Conservation (phyloP, 2,888 invertebrate species). For the Drosophila nigritarsus region DNA sequence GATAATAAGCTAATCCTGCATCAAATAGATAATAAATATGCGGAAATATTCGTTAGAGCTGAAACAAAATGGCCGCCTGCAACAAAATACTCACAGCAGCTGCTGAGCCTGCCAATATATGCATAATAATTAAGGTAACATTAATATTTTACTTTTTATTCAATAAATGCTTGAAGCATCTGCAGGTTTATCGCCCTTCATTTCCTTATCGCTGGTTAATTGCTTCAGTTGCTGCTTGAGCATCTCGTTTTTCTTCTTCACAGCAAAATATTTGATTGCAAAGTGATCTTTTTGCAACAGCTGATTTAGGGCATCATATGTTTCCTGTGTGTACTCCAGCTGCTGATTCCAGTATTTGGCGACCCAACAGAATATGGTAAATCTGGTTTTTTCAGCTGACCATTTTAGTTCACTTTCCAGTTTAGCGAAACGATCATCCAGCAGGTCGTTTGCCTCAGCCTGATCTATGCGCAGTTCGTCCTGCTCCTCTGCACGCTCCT, state of each 20-base stretch:
- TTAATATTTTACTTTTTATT: neutral
- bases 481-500: neutral
- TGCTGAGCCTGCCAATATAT: neutral
- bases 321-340: neutral
- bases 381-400: neutral
- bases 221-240: neutral
- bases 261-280: neutral
- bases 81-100: neutral
- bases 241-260: neutral
- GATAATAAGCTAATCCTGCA: too few relatives aligned
- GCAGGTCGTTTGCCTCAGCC: neutral
- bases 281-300: neutral
- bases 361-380: neutral
- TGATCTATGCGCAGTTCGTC: neutral
- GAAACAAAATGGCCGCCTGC: too few relatives aligned
- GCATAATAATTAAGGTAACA: neutral
- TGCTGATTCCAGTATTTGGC: neutral
- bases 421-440: neutral
- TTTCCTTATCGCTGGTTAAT: neutral
- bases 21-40: neutral
- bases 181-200: neutral
- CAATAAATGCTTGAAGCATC: neutral
- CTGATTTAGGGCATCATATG: neutral
- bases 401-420: slow-evolving; percentile 3
- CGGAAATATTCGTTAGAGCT: too few relatives aligned